Evolutionary conservation across 2,797 vertebrate genomes (phyloP).

Genomic region (Glossophaga mutica): DNA sequence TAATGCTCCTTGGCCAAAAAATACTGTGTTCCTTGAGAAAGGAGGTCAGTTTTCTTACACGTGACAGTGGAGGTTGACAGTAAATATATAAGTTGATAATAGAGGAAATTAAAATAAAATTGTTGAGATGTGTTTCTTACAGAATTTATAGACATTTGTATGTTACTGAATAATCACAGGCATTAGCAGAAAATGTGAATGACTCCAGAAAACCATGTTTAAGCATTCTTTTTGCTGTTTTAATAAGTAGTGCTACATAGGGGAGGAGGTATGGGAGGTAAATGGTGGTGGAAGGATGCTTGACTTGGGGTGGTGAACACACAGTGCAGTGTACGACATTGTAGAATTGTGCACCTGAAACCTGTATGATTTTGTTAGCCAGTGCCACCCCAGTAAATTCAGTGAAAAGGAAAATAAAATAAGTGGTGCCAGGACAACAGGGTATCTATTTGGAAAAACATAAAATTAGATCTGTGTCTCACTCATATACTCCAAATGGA

Average conservation of each 20-base stretch:
- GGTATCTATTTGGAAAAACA: not conserved
- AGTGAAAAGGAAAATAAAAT: not conserved
- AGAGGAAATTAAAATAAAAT: constrained; percentile 30
- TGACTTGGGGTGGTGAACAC: not conserved
- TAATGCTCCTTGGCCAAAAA: not conserved
- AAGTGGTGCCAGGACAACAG: not conserved
- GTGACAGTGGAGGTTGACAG: not conserved
- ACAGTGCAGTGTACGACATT: not conserved
- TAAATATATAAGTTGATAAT: not conserved
- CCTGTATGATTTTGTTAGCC: not conserved
- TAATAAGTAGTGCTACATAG: not conserved
- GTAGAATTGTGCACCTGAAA: not conserved
- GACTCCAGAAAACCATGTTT: not conserved
- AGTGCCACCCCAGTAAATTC: not conserved
- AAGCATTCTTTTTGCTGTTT: not conserved
- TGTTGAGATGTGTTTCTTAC: not conserved
- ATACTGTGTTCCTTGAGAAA: not conserved
- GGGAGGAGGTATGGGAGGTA: not conserved
- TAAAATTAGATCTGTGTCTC: not conserved
- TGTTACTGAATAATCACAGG: not conserved
- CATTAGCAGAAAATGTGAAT: not conserved
- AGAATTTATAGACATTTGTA: not conserved
- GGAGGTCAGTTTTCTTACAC: not conserved
- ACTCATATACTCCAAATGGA: not conserved
- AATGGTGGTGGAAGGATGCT: not conserved